Evolutionary conservation across 2,797 vertebrate species (phyloP), one percentile per base, ranked within the genome.

Genomic region (Peromyscus aztecus): DNA sequence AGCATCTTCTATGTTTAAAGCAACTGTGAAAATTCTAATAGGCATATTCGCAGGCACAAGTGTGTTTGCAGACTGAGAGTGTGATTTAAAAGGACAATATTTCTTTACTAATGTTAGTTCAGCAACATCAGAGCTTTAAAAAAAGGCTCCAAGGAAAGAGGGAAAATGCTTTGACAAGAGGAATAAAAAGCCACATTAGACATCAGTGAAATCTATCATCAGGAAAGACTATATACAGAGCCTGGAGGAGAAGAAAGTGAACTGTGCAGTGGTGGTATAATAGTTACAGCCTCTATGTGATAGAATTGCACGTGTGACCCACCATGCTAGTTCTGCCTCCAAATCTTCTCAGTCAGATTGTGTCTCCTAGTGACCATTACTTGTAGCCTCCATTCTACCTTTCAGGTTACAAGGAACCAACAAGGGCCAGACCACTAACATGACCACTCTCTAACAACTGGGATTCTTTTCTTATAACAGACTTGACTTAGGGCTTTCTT

Each of bases 331-430:
- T 29, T n/a, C 63, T 71, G 27, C 4, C 21, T 57, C 21, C 21
- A 40, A 13, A 13, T 0, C 1, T 75, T 63, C 21, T 65, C 29
- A 88, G 31, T 43, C 31, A 46, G 43, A 71, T 34, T 29, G 80
- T 90, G 24, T 34, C 59, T 75, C 29, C 23, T 59, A 9, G 4
- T 8, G 17, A 11, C 27, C n/a, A 75, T 34, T 7, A 11, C 9
- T 61, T 6, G 2, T 77, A 1, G 0, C 9, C 6, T 76, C 83
- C 14, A 77, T 31, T 46, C 6, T 49, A 4, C 13, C 0, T 4
- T 83, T 46, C 17, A n/a, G 23, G 24, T 67, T 77, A 52, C 75
- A 77, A 89, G 12, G 0, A 61, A 40, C 7, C 37, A 49, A 19
- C 24, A 3, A 49, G 6, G 49, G 12, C 6, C 24, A 46, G 65